Evolutionary conservation across 2,113 vertebrate species (phyloP), one percentile per base, ranked within the genome.

Genomic region (Macaca fascicularis): DNA sequence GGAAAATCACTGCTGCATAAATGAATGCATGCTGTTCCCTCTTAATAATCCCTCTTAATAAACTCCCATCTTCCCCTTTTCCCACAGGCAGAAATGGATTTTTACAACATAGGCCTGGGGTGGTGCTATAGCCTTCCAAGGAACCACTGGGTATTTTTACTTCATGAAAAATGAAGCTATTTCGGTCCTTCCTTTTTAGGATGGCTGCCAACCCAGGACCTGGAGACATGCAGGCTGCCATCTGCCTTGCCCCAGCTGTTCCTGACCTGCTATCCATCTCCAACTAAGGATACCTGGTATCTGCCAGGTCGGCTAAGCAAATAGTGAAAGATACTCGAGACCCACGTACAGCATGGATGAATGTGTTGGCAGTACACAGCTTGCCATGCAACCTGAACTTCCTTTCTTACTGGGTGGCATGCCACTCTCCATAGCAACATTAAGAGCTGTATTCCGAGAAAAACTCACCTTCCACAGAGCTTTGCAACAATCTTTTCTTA

Each of bases 151-250:
- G 38, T 78, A 74, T 38, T 94, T 90, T 5, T 94, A 95, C 79
- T 92, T 96, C 95, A 35, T 95, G 90, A 97, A 97, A 97, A 98
- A 98, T 89, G 17, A 97, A 98, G 57, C 92, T 97, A 97, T 86
- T 98, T 96, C 80, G 64, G 50, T 96, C 32, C 72, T 90, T 67
- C 45, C 76, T 86, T 70, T 89, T 61, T 16, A 94, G 64, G 81
- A 45, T 95, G 43, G 61, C 93, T 72, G 93, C 96, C 96, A 98
- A 93, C 76, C 50, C 0, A 0, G 79, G 97, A 97, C 98, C 95
- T 95, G 83, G 89, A 43, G 89, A 17, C 78, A 90, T 48, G 93
- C 76, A 96, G 94, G 27, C 75, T 89, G 67, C 2, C 30, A 98
- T 98, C 64, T 78, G 25, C 91, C 76, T 96, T 52, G 17, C 82